Evolutionary conservation across 2,113 vertebrate species (phyloP).

Genomic region (Petrocephalus zakoni): DNA sequence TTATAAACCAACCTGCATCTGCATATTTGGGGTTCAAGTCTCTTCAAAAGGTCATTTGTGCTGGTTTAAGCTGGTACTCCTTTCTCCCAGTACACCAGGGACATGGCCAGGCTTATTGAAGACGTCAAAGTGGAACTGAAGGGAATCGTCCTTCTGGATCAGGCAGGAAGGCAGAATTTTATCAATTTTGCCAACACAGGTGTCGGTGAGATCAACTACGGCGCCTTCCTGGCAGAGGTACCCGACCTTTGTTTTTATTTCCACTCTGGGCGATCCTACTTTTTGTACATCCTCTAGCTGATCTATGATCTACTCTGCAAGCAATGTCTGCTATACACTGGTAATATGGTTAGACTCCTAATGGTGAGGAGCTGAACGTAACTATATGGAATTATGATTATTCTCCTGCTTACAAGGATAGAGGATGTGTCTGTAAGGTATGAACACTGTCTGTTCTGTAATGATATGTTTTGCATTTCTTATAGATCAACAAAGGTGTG

Average conservation of each 20-base stretch:
- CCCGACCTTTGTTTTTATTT: neutral
- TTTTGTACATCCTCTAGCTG: neutral
- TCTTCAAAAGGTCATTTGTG: neutral
- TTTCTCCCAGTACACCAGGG: constrained; percentile 66
- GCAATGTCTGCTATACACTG: neutral
- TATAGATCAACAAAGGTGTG: constrained; percentile 73
- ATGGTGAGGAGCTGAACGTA: neutral
- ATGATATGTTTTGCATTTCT: constrained; percentile 23
- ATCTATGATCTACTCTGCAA: neutral
- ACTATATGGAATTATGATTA: neutral
- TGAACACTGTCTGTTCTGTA: neutral
- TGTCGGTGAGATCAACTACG: constrained; percentile 69
- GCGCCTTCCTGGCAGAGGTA: constrained; percentile 77
- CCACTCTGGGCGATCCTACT: neutral
- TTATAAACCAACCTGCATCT: neutral
- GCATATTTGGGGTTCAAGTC: neutral
- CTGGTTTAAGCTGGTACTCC: neutral
- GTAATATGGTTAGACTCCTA: neutral
- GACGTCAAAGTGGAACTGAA: constrained; percentile 68
- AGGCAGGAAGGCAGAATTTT: constrained; percentile 72
- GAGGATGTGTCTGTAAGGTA: neutral
- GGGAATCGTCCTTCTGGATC: constrained; percentile 71
- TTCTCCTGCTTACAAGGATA: neutral
- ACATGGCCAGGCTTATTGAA: constrained; percentile 66
- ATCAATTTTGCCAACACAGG: constrained; percentile 73